phyloP scores from a whole-genome alignment of 2,888 invertebrate genomes.

The Scaptodrosophila latifasciaeformis region DNA sequence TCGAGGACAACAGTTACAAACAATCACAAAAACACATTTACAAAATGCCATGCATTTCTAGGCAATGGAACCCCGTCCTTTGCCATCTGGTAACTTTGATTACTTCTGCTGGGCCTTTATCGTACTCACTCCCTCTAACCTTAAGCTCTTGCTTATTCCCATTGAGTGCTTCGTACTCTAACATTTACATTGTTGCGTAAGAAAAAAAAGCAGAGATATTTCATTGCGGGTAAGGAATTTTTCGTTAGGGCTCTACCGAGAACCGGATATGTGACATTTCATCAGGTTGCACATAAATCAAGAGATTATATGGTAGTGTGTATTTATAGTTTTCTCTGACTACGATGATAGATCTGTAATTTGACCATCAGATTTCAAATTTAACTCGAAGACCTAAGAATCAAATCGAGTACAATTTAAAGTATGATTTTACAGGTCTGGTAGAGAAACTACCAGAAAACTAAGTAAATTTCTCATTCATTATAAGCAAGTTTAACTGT shows the following conservation, averaged over 20 bases:
- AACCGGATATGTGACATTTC: conserved; percentile 38
- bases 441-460: no score
- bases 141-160: no score
- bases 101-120: conserved; percentile 40
- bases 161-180: no score
- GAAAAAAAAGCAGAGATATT: no score
- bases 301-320: conserved; percentile 26
- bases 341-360: no score
- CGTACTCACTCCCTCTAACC: neutral
- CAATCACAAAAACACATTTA: conserved; percentile 35
- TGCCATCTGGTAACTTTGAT: conserved; percentile 56
- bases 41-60: conserved; percentile 45
- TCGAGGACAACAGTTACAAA: conserved; percentile 30
- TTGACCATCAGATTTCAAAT: no score
- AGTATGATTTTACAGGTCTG: no score
- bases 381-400: no score
- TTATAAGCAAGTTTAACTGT: no score
- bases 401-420: neutral
- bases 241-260: conserved; percentile 5
- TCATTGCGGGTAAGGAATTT: no score
- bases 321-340: neutral
- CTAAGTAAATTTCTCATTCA: no score
- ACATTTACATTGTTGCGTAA: no score
- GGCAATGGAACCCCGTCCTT: conserved; percentile 22
- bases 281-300: conserved; percentile 40